Percentiles rank a stretch among this genome's conserved stretches.
Conservation (phyloP, 2,113 vertebrate species). For the Brachirus orientalis region DNA sequence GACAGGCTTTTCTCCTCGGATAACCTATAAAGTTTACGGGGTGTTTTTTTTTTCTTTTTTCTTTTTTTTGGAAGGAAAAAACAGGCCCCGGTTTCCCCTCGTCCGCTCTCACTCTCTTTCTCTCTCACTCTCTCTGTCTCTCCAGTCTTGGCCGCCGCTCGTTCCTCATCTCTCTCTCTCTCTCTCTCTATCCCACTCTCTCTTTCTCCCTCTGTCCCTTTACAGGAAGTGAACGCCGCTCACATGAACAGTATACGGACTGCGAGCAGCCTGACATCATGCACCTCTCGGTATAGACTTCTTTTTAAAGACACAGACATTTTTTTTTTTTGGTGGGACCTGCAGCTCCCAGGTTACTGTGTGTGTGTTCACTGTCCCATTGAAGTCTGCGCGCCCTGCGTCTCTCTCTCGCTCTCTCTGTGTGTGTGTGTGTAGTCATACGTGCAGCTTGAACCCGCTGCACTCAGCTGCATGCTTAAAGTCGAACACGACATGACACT, state of each 20-base stretch:
- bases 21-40: constrained; percentile 75
- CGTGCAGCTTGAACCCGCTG: constrained; percentile 72
- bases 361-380: constrained; percentile 16
- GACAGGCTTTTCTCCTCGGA: constrained; percentile 48
- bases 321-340: constrained; percentile 18
- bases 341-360: constrained; percentile 23
- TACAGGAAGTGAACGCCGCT: constrained; percentile 85
- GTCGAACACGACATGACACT: constrained; percentile 42
- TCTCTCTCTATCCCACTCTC: constrained; percentile 50
- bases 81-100: constrained; percentile 65
- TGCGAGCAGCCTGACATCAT: constrained; percentile 80
- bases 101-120: constrained; percentile 69
- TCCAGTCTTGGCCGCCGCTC: constrained; percentile 59
- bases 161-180: constrained; percentile 61
- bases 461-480: constrained; percentile 69
- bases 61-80: neutral
- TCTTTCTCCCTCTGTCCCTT: constrained; percentile 72
- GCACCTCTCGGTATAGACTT: constrained; percentile 70
- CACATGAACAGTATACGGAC: constrained; percentile 77
- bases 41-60: constrained; percentile 39
- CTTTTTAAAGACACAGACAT: constrained; percentile 84
- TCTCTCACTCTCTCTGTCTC: constrained; percentile 48
- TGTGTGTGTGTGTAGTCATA: neutral
- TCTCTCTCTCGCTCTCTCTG: too few species aligned
- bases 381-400: constrained; percentile 10